Evolutionary conservation across 2,888 invertebrate species (phyloP), one percentile per base, ranked within the genome.

Genomic region (Scrobipalpa costella): DNA sequence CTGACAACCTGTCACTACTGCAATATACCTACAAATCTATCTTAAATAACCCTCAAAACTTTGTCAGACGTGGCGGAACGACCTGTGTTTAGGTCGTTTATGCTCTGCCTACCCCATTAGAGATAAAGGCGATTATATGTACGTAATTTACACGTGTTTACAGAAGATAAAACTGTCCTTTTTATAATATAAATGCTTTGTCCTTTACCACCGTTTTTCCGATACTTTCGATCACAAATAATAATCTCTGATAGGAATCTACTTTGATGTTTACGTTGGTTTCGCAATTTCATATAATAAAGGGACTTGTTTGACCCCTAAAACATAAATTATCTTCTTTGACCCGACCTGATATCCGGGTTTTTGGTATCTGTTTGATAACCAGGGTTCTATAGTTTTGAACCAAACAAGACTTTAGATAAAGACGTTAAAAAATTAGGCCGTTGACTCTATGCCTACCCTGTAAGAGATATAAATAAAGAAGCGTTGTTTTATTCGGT

Each of bases 261-360:
- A 0, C 15, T 44, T 44, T 44, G 44, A 44, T 44, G 44, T 44
- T 44, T 15, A n/a, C n/a, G 44, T 1, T n/a, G 44, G 44, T 44
- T 44, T n/a, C 44, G 44, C 15, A 9, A 44, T 44, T 44, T 15
- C 6, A 52, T 52, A 17, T 44, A n/a, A 44, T 15, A 44, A n/a
- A 44, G 44, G 44, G n/a, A 44, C 13, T 40, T 40, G 40, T 40
- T 11, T 40, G n/a, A 40, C 44, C 44, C 44, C n/a, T 40, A 44
- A 44, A 44, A 44, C n/a, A 44, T 44, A 44, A 44, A 44, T 44
- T 15, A 44, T 44, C n/a, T 44, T 3, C 44, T 44, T n/a, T 15
- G 15, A n/a, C n/a, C 44, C 44, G 6, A 2, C 44, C 27, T 5
- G 5, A 27, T 27, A 27, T 27, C 27, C 5, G 27, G 27, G 5